phyloP scores from a whole-genome alignment of 2,113 vertebrate species.

The Petrocephalus microphthalmus region DNA sequence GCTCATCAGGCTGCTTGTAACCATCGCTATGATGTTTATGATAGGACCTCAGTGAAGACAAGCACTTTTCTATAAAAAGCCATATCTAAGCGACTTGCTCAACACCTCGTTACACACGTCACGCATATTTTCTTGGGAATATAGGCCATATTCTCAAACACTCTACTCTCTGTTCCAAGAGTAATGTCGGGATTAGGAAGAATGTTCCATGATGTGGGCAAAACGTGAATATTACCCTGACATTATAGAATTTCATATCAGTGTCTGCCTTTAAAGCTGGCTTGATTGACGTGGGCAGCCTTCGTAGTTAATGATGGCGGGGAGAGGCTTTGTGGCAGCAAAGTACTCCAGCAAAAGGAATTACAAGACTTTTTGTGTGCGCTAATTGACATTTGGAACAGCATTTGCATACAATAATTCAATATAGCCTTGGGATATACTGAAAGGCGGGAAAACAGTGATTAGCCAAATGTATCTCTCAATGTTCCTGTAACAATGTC shows the following conservation, averaged over 20 bases:
- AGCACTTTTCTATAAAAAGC: not conserved
- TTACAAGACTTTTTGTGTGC: constrained; percentile 53
- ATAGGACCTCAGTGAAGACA: not conserved
- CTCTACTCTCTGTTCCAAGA: not conserved
- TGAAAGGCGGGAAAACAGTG: constrained; percentile 58
- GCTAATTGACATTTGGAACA: constrained; percentile 66
- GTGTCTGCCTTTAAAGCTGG: not conserved
- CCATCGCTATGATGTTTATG: not conserved
- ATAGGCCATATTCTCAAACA: not conserved
- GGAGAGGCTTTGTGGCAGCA: constrained; percentile 51
- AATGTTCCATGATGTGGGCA: not conserved
- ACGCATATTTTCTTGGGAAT: not conserved
- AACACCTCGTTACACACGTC: not conserved
- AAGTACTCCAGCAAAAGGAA: constrained; percentile 57
- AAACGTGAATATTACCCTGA: not conserved
- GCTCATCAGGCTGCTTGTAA: not conserved
- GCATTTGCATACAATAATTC: constrained; percentile 64
- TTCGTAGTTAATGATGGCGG: constrained; percentile 51
- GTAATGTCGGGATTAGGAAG: not conserved
- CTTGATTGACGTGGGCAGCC: constrained; percentile 38
- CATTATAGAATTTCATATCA: not conserved
- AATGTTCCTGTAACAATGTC: constrained; percentile 55
- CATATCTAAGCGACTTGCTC: not conserved
- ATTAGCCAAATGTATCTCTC: constrained; percentile 56
- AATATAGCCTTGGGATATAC: constrained; percentile 57